phyloP scores from a whole-genome alignment of 2,797 vertebrate species.

The Dendrocincla tyrannina region DNA sequence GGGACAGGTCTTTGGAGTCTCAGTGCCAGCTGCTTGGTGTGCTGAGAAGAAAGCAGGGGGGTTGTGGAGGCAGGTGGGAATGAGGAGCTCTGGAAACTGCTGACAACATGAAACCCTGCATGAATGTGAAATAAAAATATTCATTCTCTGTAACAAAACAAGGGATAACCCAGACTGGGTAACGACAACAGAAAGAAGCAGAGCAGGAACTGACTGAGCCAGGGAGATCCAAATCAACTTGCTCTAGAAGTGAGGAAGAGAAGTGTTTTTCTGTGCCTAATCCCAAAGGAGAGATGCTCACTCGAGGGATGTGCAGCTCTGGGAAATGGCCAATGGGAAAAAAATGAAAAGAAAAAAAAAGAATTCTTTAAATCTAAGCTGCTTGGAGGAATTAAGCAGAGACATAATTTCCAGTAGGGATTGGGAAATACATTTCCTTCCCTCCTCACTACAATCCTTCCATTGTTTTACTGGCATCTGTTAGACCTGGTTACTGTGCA shows the following conservation, averaged over 20 bases:
- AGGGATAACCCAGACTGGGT: neutral
- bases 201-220: neutral
- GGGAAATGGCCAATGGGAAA: neutral
- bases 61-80: accelerated
- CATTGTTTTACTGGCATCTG: slow-evolving; percentile 53
- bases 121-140: neutral
- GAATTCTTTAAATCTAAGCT: slow-evolving; percentile 14
- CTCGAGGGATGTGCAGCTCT: neutral
- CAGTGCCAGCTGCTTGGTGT: neutral
- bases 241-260: neutral
- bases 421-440: slow-evolving; percentile 61
- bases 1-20: neutral
- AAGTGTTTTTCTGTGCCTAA: neutral
- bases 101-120: neutral
- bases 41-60: neutral
- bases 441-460: slow-evolving; percentile 26
- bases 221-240: neutral
- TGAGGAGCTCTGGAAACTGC: neutral
- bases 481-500: slow-evolving; percentile 13
- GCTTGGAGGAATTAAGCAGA: slow-evolving; percentile 51
- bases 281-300: neutral
- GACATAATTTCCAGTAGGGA: slow-evolving; percentile 52
- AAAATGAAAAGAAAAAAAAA: neutral
- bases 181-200: neutral
- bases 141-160: neutral